Evolutionary conservation across 2,113 vertebrate genomes (phyloP), one percentile per base, ranked within the genome.

Genomic region (Dipodomys ordii): DNA sequence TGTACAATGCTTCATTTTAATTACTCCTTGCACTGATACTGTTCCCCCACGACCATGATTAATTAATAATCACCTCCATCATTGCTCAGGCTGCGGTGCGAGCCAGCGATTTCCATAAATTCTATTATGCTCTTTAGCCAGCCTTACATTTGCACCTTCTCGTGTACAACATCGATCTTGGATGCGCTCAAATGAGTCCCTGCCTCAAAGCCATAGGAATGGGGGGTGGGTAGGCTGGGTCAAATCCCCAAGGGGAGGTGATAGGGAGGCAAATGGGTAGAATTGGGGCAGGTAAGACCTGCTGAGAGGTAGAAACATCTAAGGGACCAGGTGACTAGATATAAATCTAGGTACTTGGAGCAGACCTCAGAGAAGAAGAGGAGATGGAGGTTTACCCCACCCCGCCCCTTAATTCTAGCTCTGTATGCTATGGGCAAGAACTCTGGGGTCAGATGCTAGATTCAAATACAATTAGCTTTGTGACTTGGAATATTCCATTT

Each of bases 51-150:
- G 98, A 99, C 98, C 97, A 91, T 96, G 98, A 98, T 99, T 99
- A 99, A 99, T 99, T 99, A 99, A 99, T 98, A 98, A 98, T 98
- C 97, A 97, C 98, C 98, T 97, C 96, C 90, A 91, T 98, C 96
- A 83, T 97, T 92, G 94, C 93, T 96, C 92, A 86, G 95, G 80
- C 95, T 95, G 95, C 96, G 95, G 97, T 97, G 64, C 2, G 83
- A 94, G 96, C 97, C 95, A 98, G 97, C 97, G 97, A 98, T 98
- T 98, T 98, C 97, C 98, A 97, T 90, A 98, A 97, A 97, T 98
- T 97, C 97, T 98, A 97, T 98, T 98, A 97, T 92, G 97, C 97
- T 97, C 96, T 96, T 97, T 92, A 97, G 97, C 98, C 73, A 92
- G 92, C 96, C 92, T 97, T 95, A 95, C 94, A 97, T 90, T 97